phyloP scores from a whole-genome alignment of 2,113 vertebrate genomes.

The Labeo rohita region DNA sequence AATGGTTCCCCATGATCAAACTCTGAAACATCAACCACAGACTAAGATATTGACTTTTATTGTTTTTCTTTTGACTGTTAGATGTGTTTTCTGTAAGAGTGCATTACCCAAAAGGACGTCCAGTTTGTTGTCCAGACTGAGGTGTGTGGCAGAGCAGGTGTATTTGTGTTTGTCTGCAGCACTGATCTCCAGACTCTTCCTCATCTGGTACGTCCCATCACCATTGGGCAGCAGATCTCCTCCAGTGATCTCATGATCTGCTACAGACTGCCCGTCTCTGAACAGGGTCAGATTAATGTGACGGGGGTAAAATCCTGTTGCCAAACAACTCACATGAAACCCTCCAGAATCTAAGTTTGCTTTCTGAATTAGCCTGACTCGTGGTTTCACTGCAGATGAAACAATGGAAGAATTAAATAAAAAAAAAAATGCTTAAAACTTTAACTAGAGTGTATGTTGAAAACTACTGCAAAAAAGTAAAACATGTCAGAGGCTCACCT shows the following conservation, averaged over 20 bases:
- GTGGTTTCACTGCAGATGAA: slow-evolving; percentile 45
- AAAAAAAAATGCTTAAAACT: no score
- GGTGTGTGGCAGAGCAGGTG: slow-evolving; percentile 43
- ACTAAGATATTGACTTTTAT: background rate
- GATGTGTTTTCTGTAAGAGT: background rate
- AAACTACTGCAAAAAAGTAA: no score
- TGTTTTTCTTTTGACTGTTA: background rate
- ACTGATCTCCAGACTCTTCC: no score
- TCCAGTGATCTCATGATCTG: no score
- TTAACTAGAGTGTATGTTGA: no score
- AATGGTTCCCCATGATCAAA: slow-evolving; percentile 3
- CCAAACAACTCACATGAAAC: slow-evolving; percentile 40
- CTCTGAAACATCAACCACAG: background rate
- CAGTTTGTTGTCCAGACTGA: slow-evolving; percentile 51
- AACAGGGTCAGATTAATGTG: no score
- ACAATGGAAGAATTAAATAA: no score
- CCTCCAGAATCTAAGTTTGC: background rate
- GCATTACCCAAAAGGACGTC: slow-evolving; percentile 1
- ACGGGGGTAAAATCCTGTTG: no score
- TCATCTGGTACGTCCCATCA: no score
- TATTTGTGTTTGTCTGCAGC: slow-evolving; percentile 44
- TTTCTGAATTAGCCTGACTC: slow-evolving; percentile 38
- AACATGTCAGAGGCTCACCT: no score
- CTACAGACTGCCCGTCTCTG: no score
- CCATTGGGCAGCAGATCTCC: no score